Evolutionary conservation across 2,888 invertebrate genomes (phyloP).

Genomic region (Callyntrura guangdongensis): DNA sequence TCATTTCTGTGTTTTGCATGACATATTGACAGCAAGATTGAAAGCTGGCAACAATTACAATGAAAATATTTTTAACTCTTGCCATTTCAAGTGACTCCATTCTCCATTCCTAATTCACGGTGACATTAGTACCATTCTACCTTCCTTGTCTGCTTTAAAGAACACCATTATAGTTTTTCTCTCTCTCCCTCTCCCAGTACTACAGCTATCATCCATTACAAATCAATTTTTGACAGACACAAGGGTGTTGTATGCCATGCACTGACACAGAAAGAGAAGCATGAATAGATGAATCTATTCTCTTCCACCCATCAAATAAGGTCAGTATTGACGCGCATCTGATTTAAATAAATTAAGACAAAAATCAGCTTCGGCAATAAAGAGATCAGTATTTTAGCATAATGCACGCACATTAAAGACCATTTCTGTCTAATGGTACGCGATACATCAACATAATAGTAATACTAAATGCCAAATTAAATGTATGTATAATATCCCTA

Average conservation of each 20-base stretch:
- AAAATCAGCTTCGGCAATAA: constrained; percentile 9
- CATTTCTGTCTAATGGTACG: constrained; percentile 3
- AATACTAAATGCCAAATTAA: constrained; percentile 26
- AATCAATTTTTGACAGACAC: not conserved
- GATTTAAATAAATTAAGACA: constrained; percentile 50
- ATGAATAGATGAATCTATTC: not conserved
- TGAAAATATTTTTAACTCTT: constrained; percentile 37
- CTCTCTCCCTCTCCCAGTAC: no score
- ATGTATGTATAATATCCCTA: no score
- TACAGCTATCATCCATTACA: not conserved
- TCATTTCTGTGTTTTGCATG: constrained; percentile 19
- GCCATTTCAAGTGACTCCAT: not conserved
- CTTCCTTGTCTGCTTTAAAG: constrained; percentile 29
- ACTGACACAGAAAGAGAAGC: not conserved
- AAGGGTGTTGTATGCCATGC: not conserved
- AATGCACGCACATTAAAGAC: constrained; percentile 12
- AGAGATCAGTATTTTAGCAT: not conserved
- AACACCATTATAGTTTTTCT: no score
- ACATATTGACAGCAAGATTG: constrained; percentile 49
- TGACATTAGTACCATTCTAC: not conserved
- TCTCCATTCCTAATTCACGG: not conserved
- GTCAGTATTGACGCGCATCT: constrained; percentile 8
- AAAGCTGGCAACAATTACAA: constrained; percentile 52
- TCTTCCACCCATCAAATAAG: not conserved
- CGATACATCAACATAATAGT: not conserved